Evolutionary conservation across 2,113 vertebrate genomes (phyloP).

Genomic region (Anser cygnoides): DNA sequence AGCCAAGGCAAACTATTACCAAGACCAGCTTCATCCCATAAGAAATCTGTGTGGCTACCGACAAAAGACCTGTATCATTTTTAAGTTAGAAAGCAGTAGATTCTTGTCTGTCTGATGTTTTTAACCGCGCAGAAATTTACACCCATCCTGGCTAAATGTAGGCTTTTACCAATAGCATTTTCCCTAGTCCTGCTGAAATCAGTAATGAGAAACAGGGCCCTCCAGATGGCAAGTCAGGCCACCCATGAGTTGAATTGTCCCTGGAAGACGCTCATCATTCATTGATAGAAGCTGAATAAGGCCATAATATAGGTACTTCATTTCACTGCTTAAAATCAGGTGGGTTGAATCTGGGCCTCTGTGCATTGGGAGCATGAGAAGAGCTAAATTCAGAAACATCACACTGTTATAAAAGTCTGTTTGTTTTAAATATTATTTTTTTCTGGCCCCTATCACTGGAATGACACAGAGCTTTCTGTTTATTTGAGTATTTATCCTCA

Average conservation of each 20-base stretch:
- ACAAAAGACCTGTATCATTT: background rate
- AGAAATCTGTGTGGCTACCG: background rate
- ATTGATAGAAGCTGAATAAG: background rate
- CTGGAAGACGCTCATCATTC: background rate
- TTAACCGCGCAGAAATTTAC: background rate
- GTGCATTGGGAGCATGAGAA: background rate
- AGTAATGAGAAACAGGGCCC: background rate
- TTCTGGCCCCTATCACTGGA: background rate
- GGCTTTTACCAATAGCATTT: background rate
- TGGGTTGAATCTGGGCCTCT: background rate
- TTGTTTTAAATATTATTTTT: background rate
- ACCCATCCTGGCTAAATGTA: background rate
- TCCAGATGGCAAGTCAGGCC: constrained; percentile 28
- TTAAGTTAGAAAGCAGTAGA: background rate
- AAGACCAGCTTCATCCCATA: background rate
- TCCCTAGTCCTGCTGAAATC: background rate
- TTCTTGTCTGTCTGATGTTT: background rate
- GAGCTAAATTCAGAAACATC: background rate
- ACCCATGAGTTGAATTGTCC: background rate
- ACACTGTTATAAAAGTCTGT: background rate
- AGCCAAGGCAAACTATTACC: background rate
- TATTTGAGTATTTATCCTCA: background rate
- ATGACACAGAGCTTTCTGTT: accelerated
- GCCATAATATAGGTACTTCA: background rate
- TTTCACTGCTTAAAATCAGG: background rate